Percentiles rank a stretch among this genome's conserved stretches.
These are phyloP conservation scores for Cyanoramphus novaezelandiae DNA, from an alignment of 2,113 vertebrate species.

Conservation along the genomic window DNA sequence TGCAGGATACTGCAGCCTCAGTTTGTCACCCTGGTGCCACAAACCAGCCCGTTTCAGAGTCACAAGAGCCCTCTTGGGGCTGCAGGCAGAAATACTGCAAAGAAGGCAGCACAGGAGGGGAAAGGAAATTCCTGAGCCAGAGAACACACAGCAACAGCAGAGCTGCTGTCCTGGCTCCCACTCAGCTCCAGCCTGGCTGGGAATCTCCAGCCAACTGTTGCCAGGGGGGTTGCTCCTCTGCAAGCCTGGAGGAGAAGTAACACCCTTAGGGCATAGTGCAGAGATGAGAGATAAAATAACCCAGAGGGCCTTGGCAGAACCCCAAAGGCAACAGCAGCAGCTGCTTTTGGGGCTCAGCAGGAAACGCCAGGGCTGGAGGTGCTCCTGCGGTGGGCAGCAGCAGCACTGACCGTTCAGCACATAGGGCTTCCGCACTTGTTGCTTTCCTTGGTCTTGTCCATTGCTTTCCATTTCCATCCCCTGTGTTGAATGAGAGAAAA, in stretches of 20 bases:
- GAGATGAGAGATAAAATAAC: not conserved
- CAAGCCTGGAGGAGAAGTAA: not conserved
- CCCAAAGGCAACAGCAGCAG: not conserved
- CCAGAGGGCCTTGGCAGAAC: not conserved
- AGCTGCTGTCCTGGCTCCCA: not conserved
- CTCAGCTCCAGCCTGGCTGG: not conserved
- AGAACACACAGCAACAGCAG: rapidly evolving
- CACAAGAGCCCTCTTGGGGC: not conserved
- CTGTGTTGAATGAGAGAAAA: constrained; percentile 39
- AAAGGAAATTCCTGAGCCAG: not conserved
- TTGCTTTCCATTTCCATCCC: constrained; percentile 33
- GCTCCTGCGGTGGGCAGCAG: not conserved
- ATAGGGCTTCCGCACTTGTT: constrained; percentile 72
- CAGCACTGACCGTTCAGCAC: constrained; percentile 75
- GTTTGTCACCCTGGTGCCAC: not conserved
- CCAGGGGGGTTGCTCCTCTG: rapidly evolving
- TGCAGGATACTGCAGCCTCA: rapidly evolving
- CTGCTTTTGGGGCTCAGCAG: not conserved
- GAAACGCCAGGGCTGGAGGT: not conserved
- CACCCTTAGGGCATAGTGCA: not conserved
- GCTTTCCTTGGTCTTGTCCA: not conserved
- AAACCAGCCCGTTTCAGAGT: not conserved
- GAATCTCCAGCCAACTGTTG: not conserved
- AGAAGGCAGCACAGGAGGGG: not conserved
- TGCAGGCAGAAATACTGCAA: not conserved